Conservation (phyloP, 2,113 vertebrate species). For the Phyllostomus hastatus region DNA sequence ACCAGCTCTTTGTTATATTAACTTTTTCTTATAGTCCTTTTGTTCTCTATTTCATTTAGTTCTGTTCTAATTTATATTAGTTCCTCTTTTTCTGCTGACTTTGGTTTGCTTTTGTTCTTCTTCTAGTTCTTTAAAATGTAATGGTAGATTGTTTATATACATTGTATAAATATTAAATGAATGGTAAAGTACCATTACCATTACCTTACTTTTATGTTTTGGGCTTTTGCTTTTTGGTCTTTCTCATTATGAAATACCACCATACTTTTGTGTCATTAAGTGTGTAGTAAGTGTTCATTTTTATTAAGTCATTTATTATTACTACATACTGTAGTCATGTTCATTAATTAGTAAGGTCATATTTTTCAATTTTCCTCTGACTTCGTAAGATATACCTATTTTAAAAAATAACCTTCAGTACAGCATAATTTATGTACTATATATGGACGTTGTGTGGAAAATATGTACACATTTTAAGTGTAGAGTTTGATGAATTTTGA, state of each 20-base stretch:
- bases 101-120: background rate
- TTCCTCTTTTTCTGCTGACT: background rate
- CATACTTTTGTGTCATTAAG: background rate
- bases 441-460: no score
- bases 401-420: background rate
- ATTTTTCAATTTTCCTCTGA: background rate
- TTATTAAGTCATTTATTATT: background rate
- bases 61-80: background rate
- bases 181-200: no score
- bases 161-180: background rate
- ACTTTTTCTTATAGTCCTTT: background rate
- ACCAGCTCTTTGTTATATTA: background rate
- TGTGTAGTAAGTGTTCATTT: background rate
- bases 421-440: background rate
- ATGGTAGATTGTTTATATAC: background rate
- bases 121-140: background rate
- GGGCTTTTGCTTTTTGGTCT: background rate
- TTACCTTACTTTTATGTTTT: no score
- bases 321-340: background rate
- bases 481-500: background rate
- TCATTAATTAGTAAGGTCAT: background rate
- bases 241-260: background rate
- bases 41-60: background rate
- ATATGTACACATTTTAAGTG: background rate
- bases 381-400: background rate